Conservation (phyloP, 2,113 vertebrate genomes). For the Myrmophylax atrothorax region DNA sequence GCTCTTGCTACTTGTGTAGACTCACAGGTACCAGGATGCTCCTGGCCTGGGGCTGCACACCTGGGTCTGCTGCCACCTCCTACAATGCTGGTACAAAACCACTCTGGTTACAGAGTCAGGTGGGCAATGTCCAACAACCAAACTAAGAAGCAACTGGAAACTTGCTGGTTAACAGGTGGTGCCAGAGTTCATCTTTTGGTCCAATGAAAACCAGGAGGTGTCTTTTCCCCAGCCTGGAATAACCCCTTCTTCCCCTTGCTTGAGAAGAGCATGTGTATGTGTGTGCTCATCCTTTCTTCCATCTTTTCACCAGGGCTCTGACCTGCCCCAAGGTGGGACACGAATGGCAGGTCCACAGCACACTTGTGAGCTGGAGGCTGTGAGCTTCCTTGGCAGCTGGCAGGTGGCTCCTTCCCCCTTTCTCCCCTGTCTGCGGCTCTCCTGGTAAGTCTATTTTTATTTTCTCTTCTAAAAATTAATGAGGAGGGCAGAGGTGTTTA, state of each 20-base stretch:
- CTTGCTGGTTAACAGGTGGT: neutral
- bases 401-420: accelerated
- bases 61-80: neutral
- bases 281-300: neutral
- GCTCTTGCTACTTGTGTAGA: neutral
- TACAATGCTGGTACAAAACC: neutral
- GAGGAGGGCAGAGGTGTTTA: neutral
- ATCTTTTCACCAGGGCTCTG: neutral
- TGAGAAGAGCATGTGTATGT: accelerated
- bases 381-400: neutral
- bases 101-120: neutral
- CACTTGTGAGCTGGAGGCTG: neutral
- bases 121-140: neutral
- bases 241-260: neutral
- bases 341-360: accelerated
- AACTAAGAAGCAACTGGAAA: neutral
- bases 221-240: neutral
- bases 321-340: neutral
- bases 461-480: neutral
- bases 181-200: neutral
- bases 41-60: neutral
- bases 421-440: neutral
- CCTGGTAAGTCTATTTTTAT: neutral
- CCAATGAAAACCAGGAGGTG: neutral
- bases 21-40: neutral